A percentile compares a stretch with the other conserved stretches of the same genome.
These are phyloP conservation scores for Idaea biselata DNA, from an alignment of 2,888 invertebrate species.

Conservation along the genomic window DNA sequence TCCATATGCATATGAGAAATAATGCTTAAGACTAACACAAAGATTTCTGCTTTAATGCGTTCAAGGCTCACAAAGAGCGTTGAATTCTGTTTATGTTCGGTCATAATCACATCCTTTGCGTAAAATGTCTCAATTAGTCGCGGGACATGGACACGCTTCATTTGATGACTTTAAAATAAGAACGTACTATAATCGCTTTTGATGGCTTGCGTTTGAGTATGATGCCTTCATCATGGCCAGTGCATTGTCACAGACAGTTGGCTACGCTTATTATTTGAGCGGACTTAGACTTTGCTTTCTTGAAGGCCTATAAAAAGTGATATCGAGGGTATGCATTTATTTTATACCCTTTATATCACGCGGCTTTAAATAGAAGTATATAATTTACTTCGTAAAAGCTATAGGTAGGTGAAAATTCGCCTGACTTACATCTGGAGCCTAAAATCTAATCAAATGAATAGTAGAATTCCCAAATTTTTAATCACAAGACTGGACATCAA, in stretches of 20 bases:
- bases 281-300: neutral
- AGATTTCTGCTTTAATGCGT: neutral
- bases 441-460: no score
- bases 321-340: no score
- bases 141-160: conserved; percentile 68
- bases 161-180: conserved; percentile 54
- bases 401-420: no score
- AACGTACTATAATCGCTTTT: conserved; percentile 46
- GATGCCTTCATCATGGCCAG: conserved; percentile 3
- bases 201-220: conserved; percentile 34
- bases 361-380: no score
- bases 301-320: no score
- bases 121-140: conserved; percentile 78
- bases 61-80: neutral
- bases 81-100: conserved; percentile 57
- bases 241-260: neutral
- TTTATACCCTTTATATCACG: no score
- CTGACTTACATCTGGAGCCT: no score
- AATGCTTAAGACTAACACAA: neutral
- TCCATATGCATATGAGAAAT: no score
- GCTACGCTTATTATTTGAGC: neutral
- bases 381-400: no score
- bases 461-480: no score
- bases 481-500: no score
- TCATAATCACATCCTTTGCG: conserved; percentile 76